These are phyloP conservation scores for Probosciger aterrimus DNA, from an alignment of 2,113 vertebrate species.

Conservation along the genomic window DNA sequence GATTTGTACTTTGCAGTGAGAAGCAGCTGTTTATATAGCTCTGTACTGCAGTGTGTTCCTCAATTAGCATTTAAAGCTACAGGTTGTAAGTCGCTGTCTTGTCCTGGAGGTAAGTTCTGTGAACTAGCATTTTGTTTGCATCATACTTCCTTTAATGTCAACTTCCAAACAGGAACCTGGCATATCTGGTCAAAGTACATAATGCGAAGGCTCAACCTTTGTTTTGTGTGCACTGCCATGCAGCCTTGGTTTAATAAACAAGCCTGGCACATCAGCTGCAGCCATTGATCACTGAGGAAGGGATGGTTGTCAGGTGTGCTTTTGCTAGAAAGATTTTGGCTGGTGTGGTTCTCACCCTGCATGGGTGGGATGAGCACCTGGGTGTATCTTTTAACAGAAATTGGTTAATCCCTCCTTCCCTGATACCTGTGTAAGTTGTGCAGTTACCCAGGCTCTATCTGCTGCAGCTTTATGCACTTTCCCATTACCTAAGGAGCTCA, in stretches of 20 bases:
- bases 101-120: not conserved
- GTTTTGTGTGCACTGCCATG: not conserved
- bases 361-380: rapidly evolving
- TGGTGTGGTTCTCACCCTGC: not conserved
- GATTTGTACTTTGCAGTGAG: not conserved
- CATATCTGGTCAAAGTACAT: not conserved
- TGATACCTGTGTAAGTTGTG: not conserved
- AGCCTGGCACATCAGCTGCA: not conserved
- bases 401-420: not conserved
- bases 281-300: not conserved
- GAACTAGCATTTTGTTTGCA: not conserved
- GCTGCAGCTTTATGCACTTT: not conserved
- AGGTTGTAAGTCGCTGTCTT: not conserved
- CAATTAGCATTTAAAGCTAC: not conserved
- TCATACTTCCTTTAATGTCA: not conserved
- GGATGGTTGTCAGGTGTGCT: not conserved
- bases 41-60: not conserved
- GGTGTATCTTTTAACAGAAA: not conserved
- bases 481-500: not conserved
- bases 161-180: not conserved
- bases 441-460: not conserved
- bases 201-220: not conserved
- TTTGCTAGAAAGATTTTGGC: not conserved
- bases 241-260: not conserved
- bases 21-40: not conserved